These are phyloP conservation scores for Tragopan temminckii DNA, from an alignment of 2,797 vertebrate species.

Conservation along the genomic window DNA sequence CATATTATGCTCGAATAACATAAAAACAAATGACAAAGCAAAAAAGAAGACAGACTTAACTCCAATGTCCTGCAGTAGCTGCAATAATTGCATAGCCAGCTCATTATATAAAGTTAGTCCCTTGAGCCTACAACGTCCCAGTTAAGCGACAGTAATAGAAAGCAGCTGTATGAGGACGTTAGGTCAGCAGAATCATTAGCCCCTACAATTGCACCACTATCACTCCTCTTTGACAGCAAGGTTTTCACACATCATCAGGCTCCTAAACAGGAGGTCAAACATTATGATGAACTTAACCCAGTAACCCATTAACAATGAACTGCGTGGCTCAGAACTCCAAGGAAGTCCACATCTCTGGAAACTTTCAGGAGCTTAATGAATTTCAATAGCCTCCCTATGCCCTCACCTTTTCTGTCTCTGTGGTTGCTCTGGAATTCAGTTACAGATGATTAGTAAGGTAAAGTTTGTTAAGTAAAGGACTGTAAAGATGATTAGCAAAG, in stretches of 20 bases:
- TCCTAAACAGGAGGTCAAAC: constrained; percentile 44
- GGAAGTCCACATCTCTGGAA: neutral
- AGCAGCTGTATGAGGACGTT: constrained; percentile 60
- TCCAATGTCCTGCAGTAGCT: constrained; percentile 20
- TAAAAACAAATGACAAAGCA: constrained; percentile 45
- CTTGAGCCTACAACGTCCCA: neutral
- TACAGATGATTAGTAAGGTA: neutral
- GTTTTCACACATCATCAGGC: constrained; percentile 24
- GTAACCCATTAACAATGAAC: neutral
- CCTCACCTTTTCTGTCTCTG: neutral
- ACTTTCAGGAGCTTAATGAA: neutral
- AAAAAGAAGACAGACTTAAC: neutral
- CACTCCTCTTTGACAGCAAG: neutral
- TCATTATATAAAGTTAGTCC: constrained; percentile 29
- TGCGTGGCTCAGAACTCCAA: neutral
- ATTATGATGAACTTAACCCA: neutral
- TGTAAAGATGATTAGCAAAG: rapidly evolving
- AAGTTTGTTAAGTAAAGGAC: neutral
- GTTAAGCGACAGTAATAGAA: constrained; percentile 38
- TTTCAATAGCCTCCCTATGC: neutral
- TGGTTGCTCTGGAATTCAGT: neutral
- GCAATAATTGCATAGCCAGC: constrained; percentile 41
- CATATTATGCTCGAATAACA: constrained; percentile 5
- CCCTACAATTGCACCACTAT: constrained; percentile 42
- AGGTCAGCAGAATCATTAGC: constrained; percentile 65